Conservation (phyloP, 2,888 invertebrate genomes). For the Tuberolachnus salignus region DNA sequence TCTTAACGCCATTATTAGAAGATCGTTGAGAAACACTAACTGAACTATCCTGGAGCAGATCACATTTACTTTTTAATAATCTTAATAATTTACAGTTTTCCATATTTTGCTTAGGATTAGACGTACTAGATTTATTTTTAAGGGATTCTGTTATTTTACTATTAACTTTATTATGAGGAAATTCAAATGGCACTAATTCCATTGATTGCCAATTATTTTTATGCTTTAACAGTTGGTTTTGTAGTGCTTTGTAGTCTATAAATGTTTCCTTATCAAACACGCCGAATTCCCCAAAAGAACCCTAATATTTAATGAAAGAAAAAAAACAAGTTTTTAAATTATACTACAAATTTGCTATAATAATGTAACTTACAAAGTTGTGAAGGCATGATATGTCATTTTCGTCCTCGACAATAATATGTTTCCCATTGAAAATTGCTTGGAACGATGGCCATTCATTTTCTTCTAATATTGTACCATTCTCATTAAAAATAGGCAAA, state of each 20-base stretch:
- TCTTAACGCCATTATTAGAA: neutral
- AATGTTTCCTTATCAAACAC: neutral
- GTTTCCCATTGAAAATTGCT: conserved; percentile 31
- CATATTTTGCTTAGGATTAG: neutral
- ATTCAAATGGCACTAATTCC: conserved; percentile 37
- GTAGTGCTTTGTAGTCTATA: conserved; percentile 10
- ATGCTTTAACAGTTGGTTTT: conserved; percentile 29
- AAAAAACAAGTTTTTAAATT: neutral
- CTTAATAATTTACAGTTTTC: neutral
- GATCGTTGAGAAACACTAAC: neutral
- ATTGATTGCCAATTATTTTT: conserved; percentile 33
- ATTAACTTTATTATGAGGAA: conserved; percentile 46
- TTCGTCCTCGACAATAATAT: conserved; percentile 18
- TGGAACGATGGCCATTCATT: conserved; percentile 25
- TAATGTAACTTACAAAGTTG: conserved; percentile 10
- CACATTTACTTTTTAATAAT: neutral
- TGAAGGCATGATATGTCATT: conserved; percentile 18
- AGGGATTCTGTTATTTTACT: neutral
- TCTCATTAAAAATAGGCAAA: conserved; percentile 22
- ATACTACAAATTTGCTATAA: neutral
- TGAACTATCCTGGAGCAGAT: neutral
- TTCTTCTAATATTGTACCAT: neutral
- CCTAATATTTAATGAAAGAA: conserved; percentile 4
- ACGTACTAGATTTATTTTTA: neutral
- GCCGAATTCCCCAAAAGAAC: conserved; percentile 37